Evolutionary conservation across 2,113 vertebrate species (phyloP).

Genomic region (Calyptommatus sinebrachiatus): DNA sequence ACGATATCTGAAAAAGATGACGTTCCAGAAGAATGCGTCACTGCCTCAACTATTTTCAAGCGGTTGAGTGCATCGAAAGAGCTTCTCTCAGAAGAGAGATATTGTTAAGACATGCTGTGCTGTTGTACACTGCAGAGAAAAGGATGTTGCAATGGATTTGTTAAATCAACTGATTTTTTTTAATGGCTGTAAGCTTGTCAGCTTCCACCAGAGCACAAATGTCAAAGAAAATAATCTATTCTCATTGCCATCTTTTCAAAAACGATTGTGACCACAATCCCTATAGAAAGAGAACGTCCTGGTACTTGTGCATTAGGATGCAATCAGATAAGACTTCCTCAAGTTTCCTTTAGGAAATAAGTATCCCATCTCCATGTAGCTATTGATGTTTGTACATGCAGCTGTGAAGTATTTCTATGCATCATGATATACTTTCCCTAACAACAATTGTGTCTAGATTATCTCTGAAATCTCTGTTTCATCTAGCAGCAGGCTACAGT

Average conservation of each 20-base stretch:
- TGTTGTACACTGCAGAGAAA: constrained; percentile 1
- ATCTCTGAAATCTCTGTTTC: too few species aligned
- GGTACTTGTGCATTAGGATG: not conserved
- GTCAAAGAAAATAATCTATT: not conserved
- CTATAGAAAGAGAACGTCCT: not conserved
- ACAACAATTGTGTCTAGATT: too few species aligned
- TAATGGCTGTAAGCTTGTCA: not conserved
- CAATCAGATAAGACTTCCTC: not conserved
- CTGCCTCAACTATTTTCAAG: not conserved
- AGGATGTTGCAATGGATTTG: not conserved
- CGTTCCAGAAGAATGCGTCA: not conserved
- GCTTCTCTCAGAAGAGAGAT: not conserved
- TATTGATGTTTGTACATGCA: too few species aligned
- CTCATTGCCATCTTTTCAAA: not conserved
- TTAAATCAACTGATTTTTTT: not conserved
- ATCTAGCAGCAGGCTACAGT: too few species aligned
- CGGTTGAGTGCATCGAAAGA: constrained; percentile 22
- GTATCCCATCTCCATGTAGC: too few species aligned
- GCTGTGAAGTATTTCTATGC: too few species aligned
- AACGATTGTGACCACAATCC: not conserved
- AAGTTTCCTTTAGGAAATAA: too few species aligned
- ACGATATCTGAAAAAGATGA: constrained; percentile 5
- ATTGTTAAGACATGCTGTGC: not conserved
- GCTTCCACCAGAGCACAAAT: accelerated
- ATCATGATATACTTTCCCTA: too few species aligned